phyloP scores from a whole-genome alignment of 2,113 vertebrate genomes.

The Pomatostomus ruficeps region DNA sequence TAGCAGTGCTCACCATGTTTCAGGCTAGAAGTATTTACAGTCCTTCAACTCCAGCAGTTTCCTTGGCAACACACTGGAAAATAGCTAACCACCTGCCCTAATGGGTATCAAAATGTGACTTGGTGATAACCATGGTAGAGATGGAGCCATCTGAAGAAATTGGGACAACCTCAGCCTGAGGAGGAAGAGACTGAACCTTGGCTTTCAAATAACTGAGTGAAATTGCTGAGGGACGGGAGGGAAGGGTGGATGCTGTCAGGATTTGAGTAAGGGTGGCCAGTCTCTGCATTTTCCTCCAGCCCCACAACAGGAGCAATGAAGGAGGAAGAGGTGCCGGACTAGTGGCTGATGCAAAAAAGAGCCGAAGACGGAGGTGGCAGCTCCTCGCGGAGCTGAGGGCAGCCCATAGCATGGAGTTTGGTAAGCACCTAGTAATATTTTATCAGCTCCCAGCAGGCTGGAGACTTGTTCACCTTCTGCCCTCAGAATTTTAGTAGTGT shows the following conservation, averaged over 20 bases:
- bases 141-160: neutral
- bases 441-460: neutral
- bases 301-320: neutral
- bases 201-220: neutral
- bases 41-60: neutral
- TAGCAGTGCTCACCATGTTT: neutral
- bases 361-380: neutral
- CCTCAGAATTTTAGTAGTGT: neutral
- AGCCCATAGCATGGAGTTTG: neutral
- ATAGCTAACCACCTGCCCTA: neutral
- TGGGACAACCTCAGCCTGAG: neutral
- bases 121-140: neutral
- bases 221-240: neutral
- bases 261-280: neutral
- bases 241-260: neutral
- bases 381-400: neutral
- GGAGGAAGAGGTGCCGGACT: neutral
- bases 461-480: neutral
- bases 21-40: neutral
- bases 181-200: neutral
- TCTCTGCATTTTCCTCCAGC: neutral
- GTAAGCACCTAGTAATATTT: neutral
- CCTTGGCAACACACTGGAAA: neutral
- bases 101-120: neutral
- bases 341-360: neutral